Conservation (phyloP, 2,888 invertebrate species). For the Druceiella hillmani region DNA sequence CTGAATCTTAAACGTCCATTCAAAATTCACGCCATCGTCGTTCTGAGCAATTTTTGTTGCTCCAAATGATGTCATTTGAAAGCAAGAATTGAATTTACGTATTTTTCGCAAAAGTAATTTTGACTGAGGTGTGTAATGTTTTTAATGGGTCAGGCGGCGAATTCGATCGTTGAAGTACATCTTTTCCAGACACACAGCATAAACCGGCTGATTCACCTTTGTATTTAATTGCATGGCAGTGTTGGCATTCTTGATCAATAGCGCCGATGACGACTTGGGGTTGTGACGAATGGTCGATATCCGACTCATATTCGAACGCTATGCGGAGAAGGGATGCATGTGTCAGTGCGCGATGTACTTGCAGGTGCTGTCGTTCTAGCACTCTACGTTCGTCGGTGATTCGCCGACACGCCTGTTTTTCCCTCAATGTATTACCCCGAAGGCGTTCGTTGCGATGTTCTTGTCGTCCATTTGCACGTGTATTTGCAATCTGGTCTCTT, state of each 20-base stretch:
- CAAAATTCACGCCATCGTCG: too few species aligned
- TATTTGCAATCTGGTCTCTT: too few species aligned
- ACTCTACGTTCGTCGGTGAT: background rate
- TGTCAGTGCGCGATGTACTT: conserved; percentile 1
- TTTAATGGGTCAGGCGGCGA: background rate
- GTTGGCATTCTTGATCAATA: conserved; percentile 7
- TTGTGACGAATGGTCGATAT: too few species aligned
- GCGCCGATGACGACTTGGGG: background rate
- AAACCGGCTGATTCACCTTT: conserved; percentile 8
- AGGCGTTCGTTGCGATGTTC: background rate
- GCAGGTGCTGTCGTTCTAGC: conserved; percentile 1
- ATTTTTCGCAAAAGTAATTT: background rate
- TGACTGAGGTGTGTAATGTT: background rate
- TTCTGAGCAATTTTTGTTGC: too few species aligned
- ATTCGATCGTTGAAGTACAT: background rate
- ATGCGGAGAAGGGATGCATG: background rate
- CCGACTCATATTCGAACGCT: too few species aligned
- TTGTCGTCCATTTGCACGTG: background rate
- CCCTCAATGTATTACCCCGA: background rate
- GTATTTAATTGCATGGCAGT: conserved; percentile 6
- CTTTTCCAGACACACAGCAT: conserved; percentile 7
- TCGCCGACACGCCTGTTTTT: background rate
- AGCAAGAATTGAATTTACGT: background rate
- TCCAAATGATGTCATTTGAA: background rate
- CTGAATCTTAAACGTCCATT: too few species aligned